A percentile compares a stretch with the other conserved stretches of the same genome.
Conservation (phyloP, 2,113 vertebrate genomes). For the Danio rerio region DNA sequence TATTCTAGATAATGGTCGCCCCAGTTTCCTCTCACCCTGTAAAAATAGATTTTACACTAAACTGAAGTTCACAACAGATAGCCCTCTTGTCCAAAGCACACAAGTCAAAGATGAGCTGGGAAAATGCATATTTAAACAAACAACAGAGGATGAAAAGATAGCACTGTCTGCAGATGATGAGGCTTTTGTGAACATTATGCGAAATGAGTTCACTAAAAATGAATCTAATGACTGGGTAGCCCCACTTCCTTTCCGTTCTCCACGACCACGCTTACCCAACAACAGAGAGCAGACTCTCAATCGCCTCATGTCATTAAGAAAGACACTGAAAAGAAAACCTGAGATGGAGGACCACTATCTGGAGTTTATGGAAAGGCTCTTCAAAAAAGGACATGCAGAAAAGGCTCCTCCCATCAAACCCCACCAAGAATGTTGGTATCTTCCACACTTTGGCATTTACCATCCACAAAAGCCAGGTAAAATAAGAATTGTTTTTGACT, state of each 20-base stretch:
- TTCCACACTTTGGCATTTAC: conserved; percentile 39
- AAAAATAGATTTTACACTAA: not conserved
- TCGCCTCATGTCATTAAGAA: not conserved
- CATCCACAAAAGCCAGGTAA: conserved; percentile 25
- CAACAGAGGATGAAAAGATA: not conserved
- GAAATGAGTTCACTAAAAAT: not conserved
- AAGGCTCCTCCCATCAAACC: not conserved
- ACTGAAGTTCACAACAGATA: not conserved
- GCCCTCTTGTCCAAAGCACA: too few species aligned
- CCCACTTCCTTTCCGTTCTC: not conserved
- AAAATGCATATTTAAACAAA: not conserved
- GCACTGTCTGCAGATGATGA: not conserved
- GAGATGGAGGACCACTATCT: not conserved
- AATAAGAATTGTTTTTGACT: not conserved
- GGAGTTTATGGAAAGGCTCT: not conserved
- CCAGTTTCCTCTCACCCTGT: not conserved
- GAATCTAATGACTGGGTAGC: not conserved
- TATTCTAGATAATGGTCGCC: not conserved
- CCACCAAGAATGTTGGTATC: not conserved
- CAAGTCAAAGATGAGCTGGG: not conserved
- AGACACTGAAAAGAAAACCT: not conserved
- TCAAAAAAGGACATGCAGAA: conserved; percentile 18
- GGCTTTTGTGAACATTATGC: not conserved
- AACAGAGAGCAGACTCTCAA: not conserved
- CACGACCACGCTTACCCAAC: not conserved